Evolutionary conservation across 2,797 vertebrate genomes (phyloP).

Genomic region (Echeneis naucrates): DNA sequence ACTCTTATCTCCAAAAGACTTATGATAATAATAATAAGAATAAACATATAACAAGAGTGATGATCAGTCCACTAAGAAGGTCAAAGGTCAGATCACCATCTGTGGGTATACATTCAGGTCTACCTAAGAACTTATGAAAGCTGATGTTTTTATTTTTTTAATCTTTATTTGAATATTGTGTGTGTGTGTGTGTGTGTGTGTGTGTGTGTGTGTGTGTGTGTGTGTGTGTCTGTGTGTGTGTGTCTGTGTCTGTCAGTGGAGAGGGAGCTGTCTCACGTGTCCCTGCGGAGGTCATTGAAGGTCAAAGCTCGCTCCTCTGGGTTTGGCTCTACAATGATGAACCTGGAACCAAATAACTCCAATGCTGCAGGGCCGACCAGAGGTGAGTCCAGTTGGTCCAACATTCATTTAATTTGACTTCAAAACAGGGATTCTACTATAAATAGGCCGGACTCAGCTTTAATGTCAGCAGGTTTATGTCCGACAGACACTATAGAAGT

Average conservation of each 20-base stretch:
- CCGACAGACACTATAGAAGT: too few species aligned
- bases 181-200: conserved; percentile 18
- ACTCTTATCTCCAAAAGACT: conserved; percentile 34
- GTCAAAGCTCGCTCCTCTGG: conserved; percentile 59
- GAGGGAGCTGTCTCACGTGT: conserved; percentile 75
- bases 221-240: conserved; percentile 16
- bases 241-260: conserved; percentile 71
- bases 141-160: conserved; percentile 5
- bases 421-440: too few species aligned
- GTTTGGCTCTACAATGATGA: conserved; percentile 5
- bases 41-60: background rate
- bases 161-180: background rate
- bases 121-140: background rate
- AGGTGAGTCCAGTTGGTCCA: conserved; percentile 56
- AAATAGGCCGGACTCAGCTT: too few species aligned
- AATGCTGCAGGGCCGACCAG: conserved; percentile 41
- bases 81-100: conserved; percentile 34
- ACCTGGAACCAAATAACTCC: conserved; percentile 40
- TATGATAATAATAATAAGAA: conserved; percentile 21
- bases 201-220: conserved; percentile 16
- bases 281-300: conserved; percentile 76
- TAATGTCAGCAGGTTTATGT: too few species aligned
- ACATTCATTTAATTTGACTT: background rate
- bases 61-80: conserved; percentile 25
- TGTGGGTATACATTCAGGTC: background rate